phyloP scores from a whole-genome alignment of 2,113 vertebrate species.

The Corythoichthys intestinalis region DNA sequence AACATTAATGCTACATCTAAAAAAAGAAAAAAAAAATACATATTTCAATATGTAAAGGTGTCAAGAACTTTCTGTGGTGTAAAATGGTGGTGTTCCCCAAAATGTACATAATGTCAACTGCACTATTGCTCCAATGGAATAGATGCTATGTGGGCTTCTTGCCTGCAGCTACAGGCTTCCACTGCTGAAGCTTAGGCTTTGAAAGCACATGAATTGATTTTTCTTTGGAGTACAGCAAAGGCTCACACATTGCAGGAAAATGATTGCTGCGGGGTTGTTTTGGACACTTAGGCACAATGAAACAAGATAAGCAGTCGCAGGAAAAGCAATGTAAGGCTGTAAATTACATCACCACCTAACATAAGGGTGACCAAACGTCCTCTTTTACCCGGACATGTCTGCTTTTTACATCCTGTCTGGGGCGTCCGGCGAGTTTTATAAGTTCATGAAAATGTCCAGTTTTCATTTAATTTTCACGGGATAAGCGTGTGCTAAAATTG shows the following conservation, averaged over 20 bases:
- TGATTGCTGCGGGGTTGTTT: constrained; percentile 64
- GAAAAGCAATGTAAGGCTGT: constrained; percentile 16
- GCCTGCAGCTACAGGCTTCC: constrained; percentile 53
- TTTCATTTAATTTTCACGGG: no score
- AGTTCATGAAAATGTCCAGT: no score
- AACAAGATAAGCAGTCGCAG: constrained; percentile 44
- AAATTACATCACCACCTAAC: constrained; percentile 21
- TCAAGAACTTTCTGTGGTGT: constrained; percentile 15
- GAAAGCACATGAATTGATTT: constrained; percentile 57
- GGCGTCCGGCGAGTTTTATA: no score
- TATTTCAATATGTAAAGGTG: not conserved
- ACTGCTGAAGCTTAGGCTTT: constrained; percentile 60
- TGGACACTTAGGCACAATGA: constrained; percentile 61
- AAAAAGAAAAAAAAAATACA: no score
- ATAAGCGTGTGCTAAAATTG: no score
- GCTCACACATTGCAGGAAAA: constrained; percentile 57
- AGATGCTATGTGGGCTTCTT: constrained; percentile 35
- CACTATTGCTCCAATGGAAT: constrained; percentile 44
- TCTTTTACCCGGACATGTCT: no score
- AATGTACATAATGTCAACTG: constrained; percentile 27
- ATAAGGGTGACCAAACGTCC: no score
- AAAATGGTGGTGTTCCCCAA: constrained; percentile 20
- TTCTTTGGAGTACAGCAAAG: constrained; percentile 51
- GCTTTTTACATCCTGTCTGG: no score
- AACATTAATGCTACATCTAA: no score